Evolutionary conservation across 2,113 vertebrate species (phyloP).

Genomic region (Accipiter cooperii): DNA sequence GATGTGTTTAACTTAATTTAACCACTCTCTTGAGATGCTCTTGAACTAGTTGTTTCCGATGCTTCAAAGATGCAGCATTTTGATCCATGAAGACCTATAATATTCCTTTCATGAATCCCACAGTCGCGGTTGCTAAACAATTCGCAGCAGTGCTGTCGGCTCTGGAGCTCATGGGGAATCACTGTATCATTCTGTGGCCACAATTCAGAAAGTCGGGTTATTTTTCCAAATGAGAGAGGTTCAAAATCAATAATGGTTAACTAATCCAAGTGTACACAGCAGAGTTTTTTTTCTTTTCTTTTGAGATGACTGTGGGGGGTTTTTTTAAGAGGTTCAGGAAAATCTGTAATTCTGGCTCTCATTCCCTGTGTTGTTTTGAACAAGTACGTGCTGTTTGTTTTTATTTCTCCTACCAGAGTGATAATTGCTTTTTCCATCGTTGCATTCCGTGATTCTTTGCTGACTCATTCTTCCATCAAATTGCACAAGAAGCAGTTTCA

Average conservation of each 20-base stretch:
- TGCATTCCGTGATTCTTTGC: neutral
- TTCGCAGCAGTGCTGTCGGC: neutral
- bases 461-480: no score
- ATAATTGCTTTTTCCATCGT: neutral
- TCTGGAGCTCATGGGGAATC: neutral
- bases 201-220: neutral
- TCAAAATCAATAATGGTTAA: neutral
- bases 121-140: neutral
- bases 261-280: neutral
- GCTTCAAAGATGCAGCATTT: neutral
- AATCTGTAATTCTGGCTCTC: neutral
- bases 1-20: neutral
- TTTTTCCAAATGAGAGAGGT: neutral
- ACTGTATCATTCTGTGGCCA: neutral
- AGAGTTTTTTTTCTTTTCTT: neutral
- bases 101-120: neutral
- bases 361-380: neutral
- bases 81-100: slow-evolving; percentile 10
- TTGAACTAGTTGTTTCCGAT: neutral
- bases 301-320: rapidly evolving
- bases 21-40: neutral
- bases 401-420: neutral
- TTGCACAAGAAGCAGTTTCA: no score
- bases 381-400: neutral
- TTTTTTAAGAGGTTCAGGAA: neutral